Evolutionary conservation across 2,888 invertebrate species (phyloP), one percentile per base, ranked within the genome.

Genomic region (Seira ritae): DNA sequence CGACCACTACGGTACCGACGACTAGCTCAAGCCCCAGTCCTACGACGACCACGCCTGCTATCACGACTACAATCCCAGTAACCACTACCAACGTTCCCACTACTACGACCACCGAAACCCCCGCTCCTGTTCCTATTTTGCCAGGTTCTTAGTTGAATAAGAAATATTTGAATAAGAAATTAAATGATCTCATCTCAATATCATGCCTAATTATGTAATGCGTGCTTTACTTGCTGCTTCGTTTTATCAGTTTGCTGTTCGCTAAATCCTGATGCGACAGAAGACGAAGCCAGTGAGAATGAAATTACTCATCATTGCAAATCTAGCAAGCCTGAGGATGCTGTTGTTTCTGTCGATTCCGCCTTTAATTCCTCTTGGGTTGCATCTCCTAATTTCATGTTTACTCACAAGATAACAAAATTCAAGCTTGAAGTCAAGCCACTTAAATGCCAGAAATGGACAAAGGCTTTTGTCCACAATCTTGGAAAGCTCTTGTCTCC

Each of bases 311-410:
- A 86, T 46, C 84, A 86, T 24, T 86, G 86, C 31, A 80, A 78
- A 67, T 71, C 65, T 8, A 20, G 10, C 0, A 31, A 20, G 2
- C 37, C n/a, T 37, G 6, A 17, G 1, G 50, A 8, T 6, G 55
- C 46, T 23, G n/a, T 24, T 24, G 15, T 3, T 6, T 19, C 15
- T 6, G 60, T 17, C 6, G n/a, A 66, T 68, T 65, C 79, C 1
- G 17, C 23, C 15, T n/a, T 67, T 0, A 67, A n/a, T n/a, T n/a
- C 15, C 8, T 37, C 42, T 17, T 85, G 86, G 86, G 79, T 72
- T 68, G 80, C 86, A 23, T 79, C 86, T 17, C 84, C 86, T 0
- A 86, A 81, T 46, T 86, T 84, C 31, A 86, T 84, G 72, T 23
- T 17, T 31, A 42, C 78, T 1, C 78, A 81, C 50, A 78, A 80